Percentiles rank a stretch among this genome's conserved stretches.
Evolutionary conservation across 2,113 vertebrate genomes (phyloP).

Genomic region (Pithys albifrons): DNA sequence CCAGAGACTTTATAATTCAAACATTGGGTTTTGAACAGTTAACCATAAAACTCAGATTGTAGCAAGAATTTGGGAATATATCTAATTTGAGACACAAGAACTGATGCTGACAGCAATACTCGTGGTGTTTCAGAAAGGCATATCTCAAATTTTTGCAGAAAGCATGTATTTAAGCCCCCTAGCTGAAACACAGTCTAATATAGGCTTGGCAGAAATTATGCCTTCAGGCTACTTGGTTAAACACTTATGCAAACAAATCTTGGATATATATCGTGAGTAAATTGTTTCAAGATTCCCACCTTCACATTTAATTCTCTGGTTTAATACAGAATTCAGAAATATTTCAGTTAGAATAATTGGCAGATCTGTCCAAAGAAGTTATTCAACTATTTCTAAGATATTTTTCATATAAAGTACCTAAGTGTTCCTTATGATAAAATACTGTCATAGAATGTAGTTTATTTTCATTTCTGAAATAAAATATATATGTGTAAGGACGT

Average conservation of each 20-base stretch:
- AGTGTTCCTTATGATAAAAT: not conserved
- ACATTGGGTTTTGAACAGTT: not conserved
- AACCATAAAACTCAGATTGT: not conserved
- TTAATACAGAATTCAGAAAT: not conserved
- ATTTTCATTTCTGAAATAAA: slow-evolving; percentile 1
- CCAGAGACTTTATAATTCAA: not conserved
- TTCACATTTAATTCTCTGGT: not conserved
- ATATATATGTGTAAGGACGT: not conserved
- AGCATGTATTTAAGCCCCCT: not conserved
- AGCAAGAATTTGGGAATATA: not conserved
- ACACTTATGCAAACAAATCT: not conserved
- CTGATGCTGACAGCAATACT: not conserved
- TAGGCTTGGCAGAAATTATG: not conserved
- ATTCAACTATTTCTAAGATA: not conserved
- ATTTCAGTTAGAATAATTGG: not conserved
- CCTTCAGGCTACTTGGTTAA: not conserved
- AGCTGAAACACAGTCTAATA: not conserved
- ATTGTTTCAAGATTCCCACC: not conserved
- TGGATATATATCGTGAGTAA: not conserved
- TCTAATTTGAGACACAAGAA: not conserved
- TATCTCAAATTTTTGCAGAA: not conserved
- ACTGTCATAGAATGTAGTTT: not conserved
- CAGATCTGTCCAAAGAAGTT: not conserved
- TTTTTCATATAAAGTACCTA: not conserved
- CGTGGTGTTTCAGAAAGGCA: not conserved